phyloP scores from a whole-genome alignment of 2,113 vertebrate genomes.

The Pimephales promelas region DNA sequence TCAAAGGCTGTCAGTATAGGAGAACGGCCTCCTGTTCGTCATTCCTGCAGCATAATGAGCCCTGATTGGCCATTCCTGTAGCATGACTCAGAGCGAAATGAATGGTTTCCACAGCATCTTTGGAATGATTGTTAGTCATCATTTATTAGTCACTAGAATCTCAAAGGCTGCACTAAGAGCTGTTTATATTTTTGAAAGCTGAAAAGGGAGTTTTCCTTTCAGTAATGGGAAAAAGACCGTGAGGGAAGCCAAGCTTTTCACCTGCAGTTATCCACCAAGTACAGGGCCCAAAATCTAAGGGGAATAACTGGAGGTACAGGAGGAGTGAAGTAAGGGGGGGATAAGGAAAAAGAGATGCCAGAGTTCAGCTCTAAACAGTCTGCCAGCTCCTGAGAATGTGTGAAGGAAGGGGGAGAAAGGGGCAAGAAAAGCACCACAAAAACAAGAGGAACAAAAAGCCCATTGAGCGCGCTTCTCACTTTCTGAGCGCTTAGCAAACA shows the following conservation, averaged over 20 bases:
- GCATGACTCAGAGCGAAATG: conserved; percentile 36
- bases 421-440: conserved; percentile 45
- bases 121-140: conserved; percentile 49
- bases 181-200: conserved; percentile 11
- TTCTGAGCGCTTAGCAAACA: conserved; percentile 52
- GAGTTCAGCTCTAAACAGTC: conserved; percentile 53
- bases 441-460: conserved; percentile 62
- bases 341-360: conserved; percentile 37
- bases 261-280: conserved; percentile 5
- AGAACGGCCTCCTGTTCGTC: conserved; percentile 22
- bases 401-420: conserved; percentile 51
- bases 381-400: conserved; percentile 53
- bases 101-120: conserved; percentile 43
- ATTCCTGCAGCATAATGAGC: conserved; percentile 34
- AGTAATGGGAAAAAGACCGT: conserved; percentile 17
- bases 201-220: conserved; percentile 31
- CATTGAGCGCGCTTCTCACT: conserved; percentile 50
- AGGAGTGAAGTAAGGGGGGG: not conserved
- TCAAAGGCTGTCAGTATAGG: conserved; percentile 53
- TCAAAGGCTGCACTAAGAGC: not conserved
- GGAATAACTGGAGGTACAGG: not conserved
- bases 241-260: conserved; percentile 18
- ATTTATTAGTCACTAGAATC: conserved; percentile 3
- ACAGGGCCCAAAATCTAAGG: not conserved
- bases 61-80: conserved; percentile 46